phyloP scores from a whole-genome alignment of 2,888 invertebrate genomes.

The Linnaemya vulpina region DNA sequence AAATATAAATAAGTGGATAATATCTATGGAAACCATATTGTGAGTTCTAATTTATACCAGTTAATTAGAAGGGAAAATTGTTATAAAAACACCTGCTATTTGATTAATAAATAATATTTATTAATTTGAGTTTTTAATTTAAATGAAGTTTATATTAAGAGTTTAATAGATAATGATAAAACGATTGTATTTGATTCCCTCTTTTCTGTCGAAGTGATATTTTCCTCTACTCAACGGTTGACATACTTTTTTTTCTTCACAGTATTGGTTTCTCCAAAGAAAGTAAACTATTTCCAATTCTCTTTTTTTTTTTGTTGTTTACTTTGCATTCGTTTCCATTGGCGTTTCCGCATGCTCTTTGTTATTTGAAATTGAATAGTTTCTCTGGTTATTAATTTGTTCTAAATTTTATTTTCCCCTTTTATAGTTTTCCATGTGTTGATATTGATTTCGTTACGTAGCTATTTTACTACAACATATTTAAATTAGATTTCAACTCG shows the following conservation, averaged over 20 bases:
- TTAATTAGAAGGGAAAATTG: too few relatives aligned
- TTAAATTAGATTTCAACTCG: conserved; percentile 50
- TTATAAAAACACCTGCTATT: too few relatives aligned
- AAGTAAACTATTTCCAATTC: conserved; percentile 1
- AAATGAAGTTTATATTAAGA: too few relatives aligned
- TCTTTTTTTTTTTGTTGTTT: background rate
- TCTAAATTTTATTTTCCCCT: conserved; percentile 24
- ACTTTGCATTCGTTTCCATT: conserved; percentile 3
- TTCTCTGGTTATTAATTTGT: conserved; percentile 13
- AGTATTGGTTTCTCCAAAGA: conserved; percentile 23
- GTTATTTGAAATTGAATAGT: background rate
- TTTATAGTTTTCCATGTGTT: conserved; percentile 18
- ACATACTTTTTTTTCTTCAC: background rate
- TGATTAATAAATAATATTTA: too few relatives aligned
- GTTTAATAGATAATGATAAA: too few relatives aligned
- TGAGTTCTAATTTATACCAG: too few relatives aligned
- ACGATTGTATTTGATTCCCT: background rate
- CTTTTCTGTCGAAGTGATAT: background rate
- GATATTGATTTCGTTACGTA: conserved; percentile 41
- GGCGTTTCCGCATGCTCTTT: background rate
- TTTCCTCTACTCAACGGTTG: conserved; percentile 14
- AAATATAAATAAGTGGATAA: too few relatives aligned
- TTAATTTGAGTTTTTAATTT: too few relatives aligned
- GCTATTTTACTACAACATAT: conserved; percentile 38
- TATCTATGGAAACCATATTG: too few relatives aligned